Evolutionary conservation across 2,113 vertebrate species (phyloP), one percentile per base, ranked within the genome.

Genomic region (Mesitornis unicolor): DNA sequence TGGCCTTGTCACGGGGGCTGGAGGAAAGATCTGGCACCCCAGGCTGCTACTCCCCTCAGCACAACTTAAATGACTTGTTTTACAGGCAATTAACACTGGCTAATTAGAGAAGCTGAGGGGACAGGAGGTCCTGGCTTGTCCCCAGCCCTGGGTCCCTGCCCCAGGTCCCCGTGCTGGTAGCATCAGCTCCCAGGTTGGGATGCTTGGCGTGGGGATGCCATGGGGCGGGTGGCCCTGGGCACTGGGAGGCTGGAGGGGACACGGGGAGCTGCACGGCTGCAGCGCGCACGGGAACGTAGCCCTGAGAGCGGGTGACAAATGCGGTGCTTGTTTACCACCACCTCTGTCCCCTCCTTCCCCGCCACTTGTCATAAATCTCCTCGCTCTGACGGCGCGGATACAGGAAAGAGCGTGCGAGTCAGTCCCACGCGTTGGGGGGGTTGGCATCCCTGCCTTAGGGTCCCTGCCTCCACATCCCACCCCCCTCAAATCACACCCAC

Each of bases 61-160:
- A 5, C 3, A 56, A 64, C 25, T 42, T 15, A 17, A 89, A 80
- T 33, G 68, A 47, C 24, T 95, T 36, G 21, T 93, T 95, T 80
- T 89, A 87, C 28, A 13, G 87, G 84, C 90, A 89, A 96, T 94
- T 96, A 95, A 31, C 81, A 2, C 33, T 43, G 16, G 68, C 80
- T 94, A 91, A 95, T 91, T 94, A 95, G 89, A 80, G 82, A 74
- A 43, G 45, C 29, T 13, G 71, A 96, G 75, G 6, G 1, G 38
- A 51, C 45, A 26, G 4, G 57, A 93, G 87, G 13, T 79, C 42
- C 85, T 36, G 88, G 73, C 59, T 64, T 31, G 63, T 53, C 25
- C 53, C 36, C 65, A 56, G 12, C 48, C 25, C 59, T 3, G 51
- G 40, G 89, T 24, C 16, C 31, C 60, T 22, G 60, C 21, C 33